Evolutionary conservation across 2,113 vertebrate genomes (phyloP), one percentile per base, ranked within the genome.

Genomic region (Ceratotherium simum): DNA sequence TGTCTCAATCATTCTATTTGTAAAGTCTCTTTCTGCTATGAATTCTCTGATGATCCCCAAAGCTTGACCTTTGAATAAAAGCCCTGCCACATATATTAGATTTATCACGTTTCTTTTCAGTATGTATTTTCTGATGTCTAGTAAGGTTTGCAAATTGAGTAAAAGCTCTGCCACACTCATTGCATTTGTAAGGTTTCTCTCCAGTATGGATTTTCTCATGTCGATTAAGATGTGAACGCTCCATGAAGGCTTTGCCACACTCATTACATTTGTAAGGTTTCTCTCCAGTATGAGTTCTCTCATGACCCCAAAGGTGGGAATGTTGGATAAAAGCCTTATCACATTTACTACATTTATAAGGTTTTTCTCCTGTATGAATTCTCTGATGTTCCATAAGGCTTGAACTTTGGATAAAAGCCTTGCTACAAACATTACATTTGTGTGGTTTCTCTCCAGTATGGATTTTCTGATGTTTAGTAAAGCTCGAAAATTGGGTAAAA

Each of bases 121-220:
- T 78, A 48, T 90, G 87, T 64, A 78, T 78, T 51, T 90, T 90
- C 73, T 90, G 73, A 78, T 78, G 87, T 42, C 58, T 78, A 51
- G 31, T n/a, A 18, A 87, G 84, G 67, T 88, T 87, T 64, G 82
- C 89, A 31, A 91, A 82, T 16, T 97, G 95, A 58, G 93, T 96
- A 82, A 98, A 98, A 75, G 84, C 87, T 72, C 97, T 98, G 16
- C 64, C 89, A 76, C 89, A 85, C 21, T 67, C 64, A 62, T 21
- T n/a, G 69, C 83, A 94, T 23, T 79, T 79, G 31, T 94, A 87
- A 70, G 92, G 83, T 79, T 94, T 94, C 73, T 94, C 92, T 7
- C 46, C 84, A 25, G n/a, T 88, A 27, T 92, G 90, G 9, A 78
- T 81, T 92, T 72, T 92, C 39, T 88, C 64, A 62, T 88, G 83